phyloP scores from a whole-genome alignment of 2,888 invertebrate genomes.

The Charanyca ferruginea region DNA sequence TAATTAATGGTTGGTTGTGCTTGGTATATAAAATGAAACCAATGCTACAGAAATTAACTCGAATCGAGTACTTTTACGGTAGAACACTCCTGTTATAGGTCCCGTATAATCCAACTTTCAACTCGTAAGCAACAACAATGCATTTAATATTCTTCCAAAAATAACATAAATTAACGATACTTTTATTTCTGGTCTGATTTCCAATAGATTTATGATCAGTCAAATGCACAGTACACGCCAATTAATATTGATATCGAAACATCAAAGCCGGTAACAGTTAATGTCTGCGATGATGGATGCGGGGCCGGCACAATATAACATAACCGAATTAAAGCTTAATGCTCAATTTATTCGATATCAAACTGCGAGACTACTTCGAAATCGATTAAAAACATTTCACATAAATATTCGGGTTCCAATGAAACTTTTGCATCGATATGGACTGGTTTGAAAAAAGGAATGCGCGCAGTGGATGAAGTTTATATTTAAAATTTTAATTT shows the following conservation, averaged over 20 bases:
- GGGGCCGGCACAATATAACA: constrained; percentile 70
- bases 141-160: constrained; percentile 5
- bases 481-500: constrained; percentile 33
- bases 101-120: too few relatives aligned
- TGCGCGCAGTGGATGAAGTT: constrained; percentile 25
- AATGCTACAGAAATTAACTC: too few relatives aligned
- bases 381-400: constrained; percentile 20
- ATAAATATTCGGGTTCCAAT: constrained; percentile 27
- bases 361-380: constrained; percentile 22
- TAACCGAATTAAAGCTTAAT: constrained; percentile 68
- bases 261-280: constrained; percentile 78
- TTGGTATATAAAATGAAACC: too few relatives aligned
- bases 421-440: constrained; percentile 26
- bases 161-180: constrained; percentile 14
- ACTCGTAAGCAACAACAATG: not conserved
- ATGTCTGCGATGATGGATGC: constrained; percentile 80
- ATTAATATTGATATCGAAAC: constrained; percentile 80
- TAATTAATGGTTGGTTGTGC: too few relatives aligned
- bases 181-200: constrained; percentile 45
- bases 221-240: constrained; percentile 71
- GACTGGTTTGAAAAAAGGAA: constrained; percentile 18
- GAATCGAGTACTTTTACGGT: too few relatives aligned
- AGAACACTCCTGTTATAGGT: too few relatives aligned
- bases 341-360: constrained; percentile 66
- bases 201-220: constrained; percentile 74